Conservation (phyloP, 2,113 vertebrate species). For the Phalacrocorax carbo region DNA sequence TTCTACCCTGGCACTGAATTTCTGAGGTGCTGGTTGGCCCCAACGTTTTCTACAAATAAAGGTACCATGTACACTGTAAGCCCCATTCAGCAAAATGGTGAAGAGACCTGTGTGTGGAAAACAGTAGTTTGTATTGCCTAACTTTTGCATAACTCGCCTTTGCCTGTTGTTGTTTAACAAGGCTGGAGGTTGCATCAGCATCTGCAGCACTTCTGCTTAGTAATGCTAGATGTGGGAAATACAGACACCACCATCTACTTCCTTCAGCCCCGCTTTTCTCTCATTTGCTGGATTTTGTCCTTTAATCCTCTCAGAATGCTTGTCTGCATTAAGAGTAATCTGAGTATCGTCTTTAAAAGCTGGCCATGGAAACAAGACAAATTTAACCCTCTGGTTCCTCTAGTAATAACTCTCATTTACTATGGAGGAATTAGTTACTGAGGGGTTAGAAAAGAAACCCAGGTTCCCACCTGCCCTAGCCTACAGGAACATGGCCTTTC, state of each 20-base stretch:
- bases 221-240: not conserved
- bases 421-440: not conserved
- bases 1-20: not conserved
- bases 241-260: not conserved
- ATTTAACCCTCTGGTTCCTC: not conserved
- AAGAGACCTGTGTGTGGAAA: not conserved
- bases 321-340: not conserved
- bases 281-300: not conserved
- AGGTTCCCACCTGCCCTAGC: not conserved
- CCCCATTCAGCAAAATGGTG: not conserved
- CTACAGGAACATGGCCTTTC: not conserved
- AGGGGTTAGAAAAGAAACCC: not conserved
- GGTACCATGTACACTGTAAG: accelerated
- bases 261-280: not conserved
- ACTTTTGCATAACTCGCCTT: not conserved
- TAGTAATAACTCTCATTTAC: not conserved
- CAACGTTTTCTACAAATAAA: not conserved
- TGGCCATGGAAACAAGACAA: not conserved
- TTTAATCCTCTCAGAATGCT: not conserved
- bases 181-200: not conserved
- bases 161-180: not conserved
- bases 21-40: not conserved
- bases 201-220: not conserved
- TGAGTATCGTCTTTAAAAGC: not conserved
- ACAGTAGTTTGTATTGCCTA: not conserved